Evolutionary conservation across 2,888 invertebrate genomes (phyloP), one percentile per base, ranked within the genome.

Genomic region (Crocallis elinguaria): DNA sequence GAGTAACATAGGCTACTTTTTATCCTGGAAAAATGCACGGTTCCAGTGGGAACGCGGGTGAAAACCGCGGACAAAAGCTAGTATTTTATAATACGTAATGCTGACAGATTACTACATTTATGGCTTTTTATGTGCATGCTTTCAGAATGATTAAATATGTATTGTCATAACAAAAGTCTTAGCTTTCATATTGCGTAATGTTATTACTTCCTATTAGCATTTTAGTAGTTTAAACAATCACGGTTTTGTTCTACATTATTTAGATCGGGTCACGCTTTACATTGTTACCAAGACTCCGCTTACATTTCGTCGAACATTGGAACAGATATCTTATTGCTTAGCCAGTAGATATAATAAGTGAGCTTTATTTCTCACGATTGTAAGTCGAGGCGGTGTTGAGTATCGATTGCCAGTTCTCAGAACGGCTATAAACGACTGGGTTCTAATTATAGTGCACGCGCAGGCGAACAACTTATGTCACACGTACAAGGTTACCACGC

Each of bases 401-500:
- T 79, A 81, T 80, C 77, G 77, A 82, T 81, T 80, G 75, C 72
- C 57, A 60, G 69, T 82, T 82, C 82, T 75, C 59, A 60, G 81
- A 79, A 82, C 65, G 68, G 64, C 74, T 71, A 75, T 78, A 81
- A 77, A 77, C 73, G 69, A 57, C 69, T 61, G 65, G 71, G 71
- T 71, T 84, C 82, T 82, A 85, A 87, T 85, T 84, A 86, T 84
- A 86, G 82, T 71, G 73, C 71, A 73, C 67, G 69, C 68, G 68
- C 75, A 74, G 72, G 69, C 76, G 55, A 76, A 67, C 71, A 67
- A 75, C 85, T 89, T 88, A 88, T 89, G 87, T 88, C 87, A 90
- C 83, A 71, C 75, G 77, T 75, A 84, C 85, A 86, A 87, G 86
- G 85, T 86, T 88, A 84, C 79, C 77, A 73, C 76, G 80, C 74